These are phyloP conservation scores for Hedychridium roseum DNA, from an alignment of 2,888 invertebrate genomes.

Conservation along the genomic window DNA sequence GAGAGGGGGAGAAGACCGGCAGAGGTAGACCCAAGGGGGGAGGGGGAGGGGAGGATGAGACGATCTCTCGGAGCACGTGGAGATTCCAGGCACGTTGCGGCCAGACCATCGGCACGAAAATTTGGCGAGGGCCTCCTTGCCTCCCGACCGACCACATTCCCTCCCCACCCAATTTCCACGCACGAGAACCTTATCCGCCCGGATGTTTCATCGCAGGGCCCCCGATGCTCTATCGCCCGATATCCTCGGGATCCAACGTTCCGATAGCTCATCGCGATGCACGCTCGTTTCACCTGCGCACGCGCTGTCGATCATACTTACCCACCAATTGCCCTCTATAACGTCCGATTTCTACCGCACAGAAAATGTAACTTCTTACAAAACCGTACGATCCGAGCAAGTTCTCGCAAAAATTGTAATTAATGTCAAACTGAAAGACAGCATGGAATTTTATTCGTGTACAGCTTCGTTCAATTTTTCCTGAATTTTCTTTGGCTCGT, in stretches of 20 bases:
- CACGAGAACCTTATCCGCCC: constrained; percentile 46
- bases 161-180: constrained; percentile 51
- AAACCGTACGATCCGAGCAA: too few species aligned
- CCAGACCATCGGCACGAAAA: constrained; percentile 47
- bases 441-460: too few species aligned
- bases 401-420: too few species aligned
- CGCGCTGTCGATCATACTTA: too few species aligned
- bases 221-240: too few species aligned
- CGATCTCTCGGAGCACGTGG: constrained; percentile 44
- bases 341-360: too few species aligned
- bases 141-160: constrained; percentile 59
- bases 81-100: constrained; percentile 43
- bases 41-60: constrained; percentile 16
- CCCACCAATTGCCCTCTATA: too few species aligned
- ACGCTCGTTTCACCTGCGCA: constrained; percentile 30
- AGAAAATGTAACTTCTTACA: too few species aligned
- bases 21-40: constrained; percentile 8
- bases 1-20: constrained; percentile 11
- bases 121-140: constrained; percentile 48
- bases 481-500: too few species aligned
- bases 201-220: constrained; percentile 37
- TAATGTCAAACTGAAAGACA: too few species aligned
- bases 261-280: not conserved
- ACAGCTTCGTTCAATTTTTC: too few species aligned
- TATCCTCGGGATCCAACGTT: too few species aligned